These are phyloP conservation scores for Trachythela sp. DNA, from an alignment of 64 coral and sea anemone genomes.

Conservation along the genomic window DNA sequence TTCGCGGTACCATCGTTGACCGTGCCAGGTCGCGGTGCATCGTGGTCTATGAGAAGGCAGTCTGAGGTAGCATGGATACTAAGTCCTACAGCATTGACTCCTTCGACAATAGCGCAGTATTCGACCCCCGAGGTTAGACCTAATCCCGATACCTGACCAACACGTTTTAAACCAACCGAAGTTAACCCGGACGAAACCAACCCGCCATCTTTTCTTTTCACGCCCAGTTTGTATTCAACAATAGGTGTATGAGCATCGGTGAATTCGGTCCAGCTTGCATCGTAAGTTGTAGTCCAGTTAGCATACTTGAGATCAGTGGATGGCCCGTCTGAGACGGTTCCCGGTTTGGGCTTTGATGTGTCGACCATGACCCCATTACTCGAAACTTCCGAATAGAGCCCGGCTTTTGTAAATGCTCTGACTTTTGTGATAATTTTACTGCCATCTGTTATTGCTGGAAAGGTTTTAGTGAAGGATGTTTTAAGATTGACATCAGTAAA, in stretches of 20 bases:
- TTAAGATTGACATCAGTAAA: constrained; percentile 39
- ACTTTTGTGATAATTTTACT: constrained; percentile 10
- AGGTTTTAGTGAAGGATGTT: constrained; percentile 17
- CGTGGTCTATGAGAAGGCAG: constrained; percentile 73
- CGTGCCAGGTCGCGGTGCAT: too few relatives aligned
- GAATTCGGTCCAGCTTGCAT: too few relatives aligned
- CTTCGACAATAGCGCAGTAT: constrained; percentile 65
- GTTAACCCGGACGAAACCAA: too few relatives aligned
- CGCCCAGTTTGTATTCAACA: too few relatives aligned
- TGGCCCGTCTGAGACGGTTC: constrained; percentile 35
- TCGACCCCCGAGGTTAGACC: constrained; percentile 44
- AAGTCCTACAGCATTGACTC: constrained; percentile 60
- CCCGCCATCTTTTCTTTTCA: too few relatives aligned
- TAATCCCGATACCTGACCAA: constrained; percentile 7
- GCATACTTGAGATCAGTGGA: constrained; percentile 39
- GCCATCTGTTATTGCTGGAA: constrained; percentile 52
- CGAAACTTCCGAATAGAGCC: constrained; percentile 36
- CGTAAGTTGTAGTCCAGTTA: too few relatives aligned
- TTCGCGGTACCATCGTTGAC: too few relatives aligned
- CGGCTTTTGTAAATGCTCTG: too few relatives aligned
- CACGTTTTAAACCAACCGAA: constrained; percentile 6
- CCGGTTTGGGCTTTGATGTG: constrained; percentile 45
- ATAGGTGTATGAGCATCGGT: too few relatives aligned
- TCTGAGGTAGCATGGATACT: constrained; percentile 38
- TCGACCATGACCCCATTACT: constrained; percentile 73